phyloP scores from a whole-genome alignment of 2,113 vertebrate genomes.

The Orthonyx spaldingii region DNA sequence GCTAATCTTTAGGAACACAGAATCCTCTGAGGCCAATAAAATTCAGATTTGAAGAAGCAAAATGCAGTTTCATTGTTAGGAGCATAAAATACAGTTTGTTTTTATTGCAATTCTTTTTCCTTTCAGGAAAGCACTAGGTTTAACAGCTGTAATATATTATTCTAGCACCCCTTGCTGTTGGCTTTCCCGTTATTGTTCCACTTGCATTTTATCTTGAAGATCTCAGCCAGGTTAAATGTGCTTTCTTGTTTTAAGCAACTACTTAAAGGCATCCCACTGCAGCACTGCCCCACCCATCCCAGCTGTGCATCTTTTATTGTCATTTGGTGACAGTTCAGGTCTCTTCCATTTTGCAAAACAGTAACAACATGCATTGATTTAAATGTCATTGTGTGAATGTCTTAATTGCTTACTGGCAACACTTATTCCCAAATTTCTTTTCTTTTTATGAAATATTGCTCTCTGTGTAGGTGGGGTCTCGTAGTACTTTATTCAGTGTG shows the following conservation, averaged over 20 bases:
- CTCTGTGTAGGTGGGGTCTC: neutral
- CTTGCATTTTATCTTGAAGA: constrained; percentile 59
- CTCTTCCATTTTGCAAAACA: neutral
- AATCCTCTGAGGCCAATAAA: constrained; percentile 69
- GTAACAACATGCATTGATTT: neutral
- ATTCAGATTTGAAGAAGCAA: constrained; percentile 47
- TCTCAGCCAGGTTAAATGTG: constrained; percentile 53
- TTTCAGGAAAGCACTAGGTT: constrained; percentile 77
- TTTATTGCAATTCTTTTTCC: constrained; percentile 74
- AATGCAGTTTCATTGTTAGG: constrained; percentile 71
- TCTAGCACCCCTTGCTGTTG: constrained; percentile 63
- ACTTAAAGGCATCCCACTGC: neutral
- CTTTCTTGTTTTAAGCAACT: constrained; percentile 49
- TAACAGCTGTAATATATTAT: constrained; percentile 70
- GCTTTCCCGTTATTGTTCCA: constrained; percentile 82
- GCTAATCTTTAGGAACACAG: constrained; percentile 76
- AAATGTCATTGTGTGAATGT: neutral
- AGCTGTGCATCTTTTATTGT: neutral
- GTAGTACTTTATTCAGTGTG: neutral
- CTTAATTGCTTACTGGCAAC: neutral
- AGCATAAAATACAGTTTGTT: constrained; percentile 70
- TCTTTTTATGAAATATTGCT: neutral
- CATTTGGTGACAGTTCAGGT: neutral
- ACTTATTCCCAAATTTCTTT: neutral
- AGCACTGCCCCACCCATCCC: neutral